Evolutionary conservation across 2,888 invertebrate genomes (phyloP), one percentile per base, ranked within the genome.

Genomic region (Caenorhabditis doughertyi): DNA sequence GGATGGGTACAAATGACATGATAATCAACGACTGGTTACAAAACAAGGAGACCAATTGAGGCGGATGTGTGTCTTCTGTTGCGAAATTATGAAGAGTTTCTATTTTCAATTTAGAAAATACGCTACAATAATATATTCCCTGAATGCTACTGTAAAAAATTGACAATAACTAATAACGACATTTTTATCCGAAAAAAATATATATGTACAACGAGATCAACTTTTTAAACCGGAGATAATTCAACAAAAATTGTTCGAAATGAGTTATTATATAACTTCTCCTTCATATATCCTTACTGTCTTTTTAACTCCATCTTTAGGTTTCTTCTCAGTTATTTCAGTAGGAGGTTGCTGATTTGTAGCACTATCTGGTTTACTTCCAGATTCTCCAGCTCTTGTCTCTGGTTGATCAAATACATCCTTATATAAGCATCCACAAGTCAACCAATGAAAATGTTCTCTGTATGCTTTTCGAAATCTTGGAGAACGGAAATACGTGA

Each of bases 381-480:
- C 68, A 29, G 58, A 58, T n/a, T 77, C 77, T n/a, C 68, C 68
- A 4, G 21, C 67, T 1, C 76, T 58, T 4, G 44, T 18, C 8
- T 77, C 77, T 13, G 77, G 77, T 25, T 55, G 44, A 23, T 18
- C 25, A 29, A 77, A 68, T 16, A 77, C 23, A 16, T 77, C 60
- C 3, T 21, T 21, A 44, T 58, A 77, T 13, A 77, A 23, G 35
- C 47, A 62, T 29, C 77, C 77, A 39, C 68, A 77, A 29, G 49
- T 42, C 35, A 77, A 62, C 62, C 51, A 60, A 60, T 77, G 77
- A 29, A 77, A 77, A 47, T 77, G 77, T 27, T 77, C 77, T n/a
- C 44, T 32, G 58, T 77, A 77, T 8, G 77, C 77, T 32, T 77
- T 77, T 39, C 77, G 77, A 51, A 77, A 77, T 55, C 79, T 27